Conservation (phyloP, 2,888 invertebrate genomes). For the Chromoteleia sp. region DNA sequence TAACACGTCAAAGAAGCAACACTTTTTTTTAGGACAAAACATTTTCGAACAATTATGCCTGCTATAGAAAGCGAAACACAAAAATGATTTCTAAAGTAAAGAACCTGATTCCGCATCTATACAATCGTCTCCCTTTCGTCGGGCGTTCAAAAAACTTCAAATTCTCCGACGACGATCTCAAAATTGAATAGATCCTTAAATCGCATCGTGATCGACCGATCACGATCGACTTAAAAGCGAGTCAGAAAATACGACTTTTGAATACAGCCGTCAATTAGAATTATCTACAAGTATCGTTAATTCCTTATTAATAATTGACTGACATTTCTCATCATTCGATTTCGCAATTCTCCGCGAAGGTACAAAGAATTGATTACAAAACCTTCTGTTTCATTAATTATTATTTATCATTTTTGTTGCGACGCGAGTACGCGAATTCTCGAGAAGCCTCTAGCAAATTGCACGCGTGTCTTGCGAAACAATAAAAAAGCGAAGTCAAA, state of each 20-base stretch:
- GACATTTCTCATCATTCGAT: conserved; percentile 53
- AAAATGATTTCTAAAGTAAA: conserved; percentile 4
- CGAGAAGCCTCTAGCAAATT: conserved; percentile 25
- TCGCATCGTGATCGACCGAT: not conserved
- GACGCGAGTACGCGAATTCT: not conserved
- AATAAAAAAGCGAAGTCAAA: not conserved
- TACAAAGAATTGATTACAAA: conserved; percentile 54
- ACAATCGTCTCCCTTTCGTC: too few species aligned
- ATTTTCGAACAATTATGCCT: not conserved
- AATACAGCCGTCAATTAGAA: conserved; percentile 16
- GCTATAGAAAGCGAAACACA: not conserved
- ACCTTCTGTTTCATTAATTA: conserved; percentile 36
- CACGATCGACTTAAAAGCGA: conserved; percentile 23
- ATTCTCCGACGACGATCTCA: too few species aligned
- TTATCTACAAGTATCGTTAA: conserved; percentile 1
- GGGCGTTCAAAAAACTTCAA: too few species aligned
- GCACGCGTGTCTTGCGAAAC: not conserved
- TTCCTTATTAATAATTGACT: conserved; percentile 51
- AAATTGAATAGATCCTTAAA: too few species aligned
- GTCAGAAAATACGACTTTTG: conserved; percentile 6
- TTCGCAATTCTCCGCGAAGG: conserved; percentile 28
- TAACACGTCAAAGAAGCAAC: not conserved
- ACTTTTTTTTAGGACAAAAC: conserved; percentile 21
- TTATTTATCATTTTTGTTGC: conserved; percentile 33
- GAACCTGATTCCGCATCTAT: too few species aligned